Percentiles rank a stretch among this genome's conserved stretches.
phyloP scores from a whole-genome alignment of 2,888 invertebrate species.

The Poecilus cupreus region DNA sequence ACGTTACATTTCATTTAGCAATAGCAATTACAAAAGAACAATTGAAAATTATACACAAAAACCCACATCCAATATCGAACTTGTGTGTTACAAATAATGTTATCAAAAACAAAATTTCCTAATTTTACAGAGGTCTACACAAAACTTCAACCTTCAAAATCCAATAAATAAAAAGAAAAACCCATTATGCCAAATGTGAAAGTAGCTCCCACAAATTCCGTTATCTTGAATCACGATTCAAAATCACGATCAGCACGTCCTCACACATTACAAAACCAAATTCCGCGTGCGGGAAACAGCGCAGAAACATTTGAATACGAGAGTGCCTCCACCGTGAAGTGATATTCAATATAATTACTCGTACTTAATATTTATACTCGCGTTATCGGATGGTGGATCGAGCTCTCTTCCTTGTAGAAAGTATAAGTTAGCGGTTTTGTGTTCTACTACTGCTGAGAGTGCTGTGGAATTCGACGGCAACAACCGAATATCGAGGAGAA shows the following conservation, averaged over 20 bases:
- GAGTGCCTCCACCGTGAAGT: not conserved
- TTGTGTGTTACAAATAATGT: no score
- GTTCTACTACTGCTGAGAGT: not conserved
- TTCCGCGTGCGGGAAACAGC: not conserved
- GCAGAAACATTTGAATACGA: constrained; percentile 19
- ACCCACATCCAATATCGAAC: no score
- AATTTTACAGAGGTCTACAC: no score
- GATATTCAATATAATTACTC: constrained; percentile 27
- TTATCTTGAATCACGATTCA: not conserved
- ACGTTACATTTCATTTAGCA: no score
- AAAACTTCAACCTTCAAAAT: not conserved
- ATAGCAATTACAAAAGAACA: no score
- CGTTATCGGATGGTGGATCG: not conserved
- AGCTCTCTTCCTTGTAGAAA: constrained; percentile 36
- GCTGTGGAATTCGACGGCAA: not conserved
- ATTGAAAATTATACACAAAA: no score
- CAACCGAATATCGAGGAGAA: not conserved
- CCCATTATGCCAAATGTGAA: not conserved
- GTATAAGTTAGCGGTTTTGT: constrained; percentile 17
- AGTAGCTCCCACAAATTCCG: not conserved
- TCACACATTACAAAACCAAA: not conserved
- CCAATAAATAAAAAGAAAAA: no score
- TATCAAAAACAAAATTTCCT: no score
- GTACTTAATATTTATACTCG: constrained; percentile 14
- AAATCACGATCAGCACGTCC: not conserved